Percentiles rank a stretch among this genome's conserved stretches.
phyloP scores from a whole-genome alignment of 2,113 vertebrate species.

The Hiodon tergisus region DNA sequence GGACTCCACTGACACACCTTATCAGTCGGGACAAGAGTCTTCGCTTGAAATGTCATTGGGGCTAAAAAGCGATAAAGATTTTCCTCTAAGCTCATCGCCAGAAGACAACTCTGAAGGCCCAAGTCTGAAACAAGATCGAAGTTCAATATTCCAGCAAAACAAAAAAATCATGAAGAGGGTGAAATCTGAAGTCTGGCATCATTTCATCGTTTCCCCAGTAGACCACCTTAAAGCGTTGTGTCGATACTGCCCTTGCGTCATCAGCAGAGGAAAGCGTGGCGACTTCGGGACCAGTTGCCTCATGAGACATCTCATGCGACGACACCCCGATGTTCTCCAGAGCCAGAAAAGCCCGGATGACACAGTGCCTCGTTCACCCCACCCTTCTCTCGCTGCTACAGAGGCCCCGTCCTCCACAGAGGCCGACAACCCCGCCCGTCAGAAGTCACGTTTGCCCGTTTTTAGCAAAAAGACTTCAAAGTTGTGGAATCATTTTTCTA shows the following conservation, averaged over 20 bases:
- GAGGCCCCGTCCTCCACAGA: slow-evolving; percentile 67
- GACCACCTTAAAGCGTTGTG: slow-evolving; percentile 91
- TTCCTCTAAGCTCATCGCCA: slow-evolving; percentile 63
- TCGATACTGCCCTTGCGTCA: slow-evolving; percentile 81
- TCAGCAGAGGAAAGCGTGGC: slow-evolving; percentile 86
- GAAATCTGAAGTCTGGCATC: slow-evolving; percentile 92
- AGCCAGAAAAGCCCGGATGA: slow-evolving; percentile 70
- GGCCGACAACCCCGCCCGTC: slow-evolving; percentile 59
- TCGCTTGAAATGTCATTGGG: slow-evolving; percentile 66
- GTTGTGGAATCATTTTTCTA: slow-evolving; percentile 97
- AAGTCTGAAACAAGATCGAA: slow-evolving; percentile 56
- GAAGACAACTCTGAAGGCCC: slow-evolving; percentile 60
- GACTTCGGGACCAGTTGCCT: slow-evolving; percentile 91
- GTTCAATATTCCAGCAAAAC: slow-evolving; percentile 82
- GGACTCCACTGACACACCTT: slow-evolving; percentile 64
- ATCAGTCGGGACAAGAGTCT: slow-evolving; percentile 58
- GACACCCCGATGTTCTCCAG: slow-evolving; percentile 81
- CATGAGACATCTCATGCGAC: slow-evolving; percentile 85
- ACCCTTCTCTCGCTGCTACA: slow-evolving; percentile 62
- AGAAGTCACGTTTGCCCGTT: slow-evolving; percentile 67
- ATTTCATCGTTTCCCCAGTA: slow-evolving; percentile 79
- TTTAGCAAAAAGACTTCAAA: slow-evolving; percentile 97
- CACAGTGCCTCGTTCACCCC: slow-evolving; percentile 64
- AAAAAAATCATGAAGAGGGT: slow-evolving; percentile 88
- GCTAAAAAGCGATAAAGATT: slow-evolving; percentile 55